Percentiles rank a stretch among this genome's conserved stretches.
Conservation (phyloP, 2,113 vertebrate species). For the Xenotilapia flavipinnis region DNA sequence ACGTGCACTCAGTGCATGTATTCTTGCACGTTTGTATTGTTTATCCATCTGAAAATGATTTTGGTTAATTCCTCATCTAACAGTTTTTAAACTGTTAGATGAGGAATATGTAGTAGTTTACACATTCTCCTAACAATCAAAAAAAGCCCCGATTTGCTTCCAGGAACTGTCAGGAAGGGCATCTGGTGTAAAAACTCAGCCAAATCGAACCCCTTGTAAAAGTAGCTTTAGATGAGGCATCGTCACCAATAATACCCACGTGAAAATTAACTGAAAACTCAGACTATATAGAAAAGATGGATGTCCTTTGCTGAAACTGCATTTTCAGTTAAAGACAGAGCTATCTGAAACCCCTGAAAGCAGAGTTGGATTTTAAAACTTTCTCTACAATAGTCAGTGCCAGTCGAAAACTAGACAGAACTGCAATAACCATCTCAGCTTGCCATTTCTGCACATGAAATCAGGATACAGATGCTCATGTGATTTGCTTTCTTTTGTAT, state of each 20-base stretch:
- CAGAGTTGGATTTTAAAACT: background rate
- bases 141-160: background rate
- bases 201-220: background rate
- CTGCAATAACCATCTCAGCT: background rate
- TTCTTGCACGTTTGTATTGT: background rate
- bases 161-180: background rate
- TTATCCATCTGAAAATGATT: background rate
- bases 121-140: background rate
- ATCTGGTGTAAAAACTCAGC: background rate
- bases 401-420: background rate
- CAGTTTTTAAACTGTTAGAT: background rate
- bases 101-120: background rate
- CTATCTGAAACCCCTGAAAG: background rate
- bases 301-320: background rate
- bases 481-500: background rate
- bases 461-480: background rate
- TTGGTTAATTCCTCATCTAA: background rate
- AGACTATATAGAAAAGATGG: background rate
- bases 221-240: background rate
- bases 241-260: background rate
- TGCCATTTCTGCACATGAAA: background rate
- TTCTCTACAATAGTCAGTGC: background rate
- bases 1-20: background rate
- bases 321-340: background rate
- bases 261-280: background rate